Evolutionary conservation across 2,797 vertebrate genomes (phyloP).

Genomic region (Ceryle rudis): DNA sequence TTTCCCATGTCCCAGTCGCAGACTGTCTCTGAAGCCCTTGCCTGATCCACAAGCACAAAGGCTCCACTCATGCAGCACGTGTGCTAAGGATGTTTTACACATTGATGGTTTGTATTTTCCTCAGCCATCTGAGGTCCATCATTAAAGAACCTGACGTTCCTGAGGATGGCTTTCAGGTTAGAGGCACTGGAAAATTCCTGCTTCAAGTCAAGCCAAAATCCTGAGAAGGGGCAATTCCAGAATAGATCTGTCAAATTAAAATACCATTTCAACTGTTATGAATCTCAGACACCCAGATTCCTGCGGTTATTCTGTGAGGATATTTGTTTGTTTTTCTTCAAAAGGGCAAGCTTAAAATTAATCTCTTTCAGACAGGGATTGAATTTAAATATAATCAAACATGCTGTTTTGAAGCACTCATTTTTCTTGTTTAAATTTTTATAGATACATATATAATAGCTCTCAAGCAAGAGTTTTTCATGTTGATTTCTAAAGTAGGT

Average conservation of each 20-base stretch:
- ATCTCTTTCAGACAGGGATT: conserved; percentile 34
- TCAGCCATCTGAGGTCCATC: not conserved
- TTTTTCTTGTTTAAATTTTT: conserved; percentile 61
- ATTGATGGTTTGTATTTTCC: not conserved
- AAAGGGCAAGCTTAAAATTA: conserved; percentile 39
- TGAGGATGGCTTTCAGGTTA: not conserved
- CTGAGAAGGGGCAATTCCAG: not conserved
- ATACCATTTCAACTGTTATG: not conserved
- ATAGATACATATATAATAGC: not conserved
- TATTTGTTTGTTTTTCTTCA: conserved; percentile 42
- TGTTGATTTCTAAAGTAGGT: not conserved
- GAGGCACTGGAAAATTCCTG: not conserved
- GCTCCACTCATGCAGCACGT: not conserved
- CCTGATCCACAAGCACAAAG: not conserved
- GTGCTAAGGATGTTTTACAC: not conserved
- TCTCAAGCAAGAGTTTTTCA: not conserved
- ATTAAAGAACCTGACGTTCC: not conserved
- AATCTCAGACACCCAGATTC: not conserved
- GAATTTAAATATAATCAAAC: conserved; percentile 57
- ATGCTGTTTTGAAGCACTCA: not conserved
- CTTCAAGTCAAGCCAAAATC: not conserved
- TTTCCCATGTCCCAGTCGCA: not conserved
- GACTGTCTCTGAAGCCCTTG: not conserved
- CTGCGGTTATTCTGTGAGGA: not conserved
- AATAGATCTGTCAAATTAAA: not conserved